Evolutionary conservation across 2,113 vertebrate species (phyloP), one percentile per base, ranked within the genome.

Genomic region (Athene cunicularia): DNA sequence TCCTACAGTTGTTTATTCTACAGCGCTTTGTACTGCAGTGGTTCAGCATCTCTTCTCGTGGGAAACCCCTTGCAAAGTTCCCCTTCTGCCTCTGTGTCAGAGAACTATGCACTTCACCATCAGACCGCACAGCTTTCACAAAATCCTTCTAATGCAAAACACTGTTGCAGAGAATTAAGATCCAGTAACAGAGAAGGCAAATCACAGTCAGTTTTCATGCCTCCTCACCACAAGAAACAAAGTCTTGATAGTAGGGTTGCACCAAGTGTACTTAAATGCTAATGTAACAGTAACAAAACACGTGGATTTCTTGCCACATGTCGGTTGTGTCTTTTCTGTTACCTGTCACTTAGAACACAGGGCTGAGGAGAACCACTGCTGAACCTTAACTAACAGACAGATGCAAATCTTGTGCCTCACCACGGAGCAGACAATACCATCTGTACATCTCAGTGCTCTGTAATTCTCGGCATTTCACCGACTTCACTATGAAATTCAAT

Each of bases 11-110:
- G 96, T 96, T 97, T 97, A 22, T 95, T 94, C 94, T 90, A 23
- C 60, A 74, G 76, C 39, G 4, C 49, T 84, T 71, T 26, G 76
- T 58, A 24, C 83, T 75, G 76, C 20, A 2, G 30, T 56, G 66
- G 95, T 91, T 95, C 70, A 76, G 66, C 80, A 30, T 82, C 45
- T 76, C 86, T 86, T 93, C 88, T 81, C 5, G 2, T 94, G 96
- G 95, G 91, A 96, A 95, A 95, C 95, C 97, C 95, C 96, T 88
- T 47, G n/a, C 80, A 79, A 95, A 97, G 82, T 97, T 96, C 96
- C 96, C 94, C 79, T 94, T 83, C 89, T 95, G 67, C 35, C 52
- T 49, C 71, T 55, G 77, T 49, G n/a, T 95, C 73, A 26, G 68
- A 95, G 92, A 84, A 64, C 60, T 71, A 20, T 10, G 35, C 45